phyloP scores from a whole-genome alignment of 2,113 vertebrate species.

The Hoplias malabaricus region DNA sequence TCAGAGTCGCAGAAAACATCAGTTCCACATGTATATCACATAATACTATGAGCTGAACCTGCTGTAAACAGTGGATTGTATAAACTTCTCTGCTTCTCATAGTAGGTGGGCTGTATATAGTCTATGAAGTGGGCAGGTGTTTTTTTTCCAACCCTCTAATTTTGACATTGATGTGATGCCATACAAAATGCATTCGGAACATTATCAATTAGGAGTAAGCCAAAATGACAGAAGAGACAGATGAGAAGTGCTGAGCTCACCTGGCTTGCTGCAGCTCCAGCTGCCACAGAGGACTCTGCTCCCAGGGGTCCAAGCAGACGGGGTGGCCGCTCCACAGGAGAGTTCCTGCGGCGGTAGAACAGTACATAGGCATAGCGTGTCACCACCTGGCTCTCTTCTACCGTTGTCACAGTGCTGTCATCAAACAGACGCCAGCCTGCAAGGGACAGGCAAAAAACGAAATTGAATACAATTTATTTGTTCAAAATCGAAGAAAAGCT shows the following conservation, averaged over 20 bases:
- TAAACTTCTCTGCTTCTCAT: no score
- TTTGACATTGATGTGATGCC: background rate
- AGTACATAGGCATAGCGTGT: constrained; percentile 96
- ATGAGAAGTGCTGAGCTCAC: constrained; percentile 71
- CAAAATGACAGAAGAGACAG: background rate
- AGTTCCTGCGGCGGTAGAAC: constrained; percentile 95
- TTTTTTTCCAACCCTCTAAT: no score
- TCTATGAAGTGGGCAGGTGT: no score
- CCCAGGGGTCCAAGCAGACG: constrained; percentile 73
- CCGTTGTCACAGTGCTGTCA: constrained; percentile 94
- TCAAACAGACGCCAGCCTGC: constrained; percentile 97
- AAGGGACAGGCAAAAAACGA: background rate
- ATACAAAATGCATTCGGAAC: background rate
- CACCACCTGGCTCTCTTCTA: constrained; percentile 97
- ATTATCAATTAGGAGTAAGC: background rate
- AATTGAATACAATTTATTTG: background rate
- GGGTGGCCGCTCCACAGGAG: constrained; percentile 91
- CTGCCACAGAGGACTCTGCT: constrained; percentile 74
- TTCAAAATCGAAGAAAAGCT: background rate
- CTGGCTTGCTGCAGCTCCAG: constrained; percentile 88
- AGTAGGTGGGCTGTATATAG: no score
- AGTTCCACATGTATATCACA: no score
- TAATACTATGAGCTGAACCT: no score
- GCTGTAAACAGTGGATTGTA: no score
- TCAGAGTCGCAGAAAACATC: no score